Base-by-base conservation (phyloP, 2,888 invertebrate genomes). In the Tholera decimalis region DNA sequence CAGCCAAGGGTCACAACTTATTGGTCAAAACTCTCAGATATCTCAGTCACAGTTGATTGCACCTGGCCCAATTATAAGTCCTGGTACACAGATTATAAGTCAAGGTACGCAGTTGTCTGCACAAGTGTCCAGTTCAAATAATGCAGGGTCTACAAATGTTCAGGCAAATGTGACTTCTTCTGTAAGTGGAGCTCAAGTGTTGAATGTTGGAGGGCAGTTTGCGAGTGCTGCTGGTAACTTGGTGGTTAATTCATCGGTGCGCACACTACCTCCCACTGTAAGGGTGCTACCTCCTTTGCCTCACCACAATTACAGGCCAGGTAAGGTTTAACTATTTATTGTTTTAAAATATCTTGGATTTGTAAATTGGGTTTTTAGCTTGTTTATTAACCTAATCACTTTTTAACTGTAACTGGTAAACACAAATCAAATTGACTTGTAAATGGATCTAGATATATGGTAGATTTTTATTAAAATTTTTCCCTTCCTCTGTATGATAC, bases 51-150 rank as follows among this genome's bases (percentile, higher is more conserved):
- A 94, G 75, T 77, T 94, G 55, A 89, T 95, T 39, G 88, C 87
- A 55, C 85, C 93, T 68, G 91, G 92, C 2, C 92, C 92, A 73
- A 84, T 93, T 18, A 74, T 94, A 54, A 92, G 92, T 73, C 93
- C 93, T 8, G 93, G 89, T 26, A 95, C 95, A 26, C 95, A 95
- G 76, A 95, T 95, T 15, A 95, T 95, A 70, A 95, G 95, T 73
- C 95, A 95, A 85, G 95, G 95, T 18, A 92, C 91, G 13, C 95
- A 95, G 75, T 77, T 94, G 18, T 90, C 93, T 56, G 91, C 91
- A 58, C 93, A 90, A 80, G 89, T 89, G 30, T 87, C 93, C 35
- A 91, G 84, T 72, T 69, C 91, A 22, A 91, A 79, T 75, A 90
- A 85, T 73, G 80, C 83, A 46, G 87, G 85, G 15, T 62, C 73